Evolutionary conservation across 2,797 vertebrate species (phyloP).

Genomic region (Pangasius mekongensis): DNA sequence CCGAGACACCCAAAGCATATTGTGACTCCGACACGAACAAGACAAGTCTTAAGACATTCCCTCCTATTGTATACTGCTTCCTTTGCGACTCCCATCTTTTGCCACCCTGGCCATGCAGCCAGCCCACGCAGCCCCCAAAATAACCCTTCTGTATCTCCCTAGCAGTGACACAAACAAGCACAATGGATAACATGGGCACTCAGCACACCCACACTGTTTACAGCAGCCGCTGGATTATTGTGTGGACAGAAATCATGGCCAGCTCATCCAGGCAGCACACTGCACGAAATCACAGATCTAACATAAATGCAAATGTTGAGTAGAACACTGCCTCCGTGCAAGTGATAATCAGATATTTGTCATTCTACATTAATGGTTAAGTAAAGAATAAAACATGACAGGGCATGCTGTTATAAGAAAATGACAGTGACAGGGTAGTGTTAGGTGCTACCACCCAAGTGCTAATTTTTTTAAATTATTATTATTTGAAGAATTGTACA

Average conservation of each 20-base stretch:
- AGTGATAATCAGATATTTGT: not conserved
- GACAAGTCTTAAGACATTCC: constrained; percentile 58
- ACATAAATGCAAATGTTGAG: not conserved
- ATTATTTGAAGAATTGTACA: not conserved
- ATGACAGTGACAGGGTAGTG: not conserved
- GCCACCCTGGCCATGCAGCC: constrained; percentile 46
- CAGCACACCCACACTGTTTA: constrained; percentile 52
- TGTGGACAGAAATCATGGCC: constrained; percentile 19
- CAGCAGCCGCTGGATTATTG: constrained; percentile 37
- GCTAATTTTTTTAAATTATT: not conserved
- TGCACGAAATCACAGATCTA: not conserved
- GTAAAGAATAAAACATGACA: not conserved
- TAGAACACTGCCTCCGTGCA: not conserved
- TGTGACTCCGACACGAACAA: constrained; percentile 56
- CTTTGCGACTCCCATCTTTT: constrained; percentile 50
- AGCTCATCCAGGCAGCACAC: constrained; percentile 35
- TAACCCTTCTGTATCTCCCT: constrained; percentile 41
- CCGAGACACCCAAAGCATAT: constrained; percentile 34
- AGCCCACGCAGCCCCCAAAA: constrained; percentile 51
- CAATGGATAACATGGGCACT: constrained; percentile 44
- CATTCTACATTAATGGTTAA: not conserved
- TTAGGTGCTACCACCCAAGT: not conserved
- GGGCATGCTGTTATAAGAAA: not conserved
- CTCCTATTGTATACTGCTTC: constrained; percentile 54
- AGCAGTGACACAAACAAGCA: constrained; percentile 40